Base-by-base conservation (phyloP, 2,888 invertebrate species). In the Tipula helvola region DNA sequence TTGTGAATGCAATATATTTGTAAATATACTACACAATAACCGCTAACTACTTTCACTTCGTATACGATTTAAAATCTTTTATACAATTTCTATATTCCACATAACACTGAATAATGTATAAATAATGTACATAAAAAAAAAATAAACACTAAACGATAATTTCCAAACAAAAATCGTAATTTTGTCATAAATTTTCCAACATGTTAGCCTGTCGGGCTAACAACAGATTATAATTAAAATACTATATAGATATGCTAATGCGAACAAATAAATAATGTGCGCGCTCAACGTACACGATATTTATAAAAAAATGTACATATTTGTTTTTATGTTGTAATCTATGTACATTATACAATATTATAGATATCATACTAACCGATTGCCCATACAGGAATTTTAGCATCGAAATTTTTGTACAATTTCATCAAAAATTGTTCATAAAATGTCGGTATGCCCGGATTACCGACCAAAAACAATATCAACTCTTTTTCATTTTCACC, bases 371-470 rank as follows among this genome's bases (percentile, higher is more conserved):
- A 89, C 91, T 91, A 89, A 92, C 93, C 95, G 83, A 97, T 90
- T 57, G 95, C 92, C 94, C 96, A 96, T 5, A 97, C 93, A 13
- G 96, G 95, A 87, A 94, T 91, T 86, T 92, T 92, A 5, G 90
- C 89, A 1, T 92, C 91, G 44, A 95, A 91, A 87, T 91, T 92
- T 88, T 92, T 91, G 90, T 95, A 92, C 4, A 97, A 88, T 85
- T 92, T 91, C 86, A 93, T 91, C 88, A 95, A 93, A 91, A 97
- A 97, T 88, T 93, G 92, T 86, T 92, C 92, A 89, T 97, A 97
- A 90, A 95, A 97, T 88, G 94, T 93, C 0, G 95, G 93, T 47
- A 96, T 90, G 16, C 97, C 97, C 47, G 97, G 97, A 92, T 97
- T 97, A 86, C 97, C 97, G 86, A 96, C 94, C 87, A 96, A 93